These are phyloP conservation scores for Ligdia adustata DNA, from an alignment of 2,888 invertebrate genomes.

Conservation along the genomic window DNA sequence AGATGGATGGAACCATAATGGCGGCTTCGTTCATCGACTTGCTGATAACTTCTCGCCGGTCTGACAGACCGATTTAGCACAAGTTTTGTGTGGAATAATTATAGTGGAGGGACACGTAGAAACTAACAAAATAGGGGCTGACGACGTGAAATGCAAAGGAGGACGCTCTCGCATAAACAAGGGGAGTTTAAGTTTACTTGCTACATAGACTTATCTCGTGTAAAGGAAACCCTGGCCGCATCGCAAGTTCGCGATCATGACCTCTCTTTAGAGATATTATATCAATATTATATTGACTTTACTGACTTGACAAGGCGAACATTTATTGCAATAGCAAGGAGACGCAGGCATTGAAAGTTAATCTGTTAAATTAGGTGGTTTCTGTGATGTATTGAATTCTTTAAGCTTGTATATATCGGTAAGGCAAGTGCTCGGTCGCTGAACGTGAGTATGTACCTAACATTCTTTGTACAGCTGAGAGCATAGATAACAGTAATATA, in stretches of 20 bases:
- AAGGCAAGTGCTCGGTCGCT: constrained; percentile 2
- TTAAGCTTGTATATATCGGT: constrained; percentile 1
- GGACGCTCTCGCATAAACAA: constrained; percentile 77
- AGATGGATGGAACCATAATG: constrained; percentile 54
- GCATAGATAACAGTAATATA: constrained; percentile 1
- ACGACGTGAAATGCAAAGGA: constrained; percentile 81
- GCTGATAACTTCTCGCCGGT: constrained; percentile 71
- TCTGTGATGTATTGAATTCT: constrained; percentile 13
- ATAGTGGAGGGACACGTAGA: constrained; percentile 55
- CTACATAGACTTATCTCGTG: constrained; percentile 41
- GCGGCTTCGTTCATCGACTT: constrained; percentile 48
- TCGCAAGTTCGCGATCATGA: constrained; percentile 49
- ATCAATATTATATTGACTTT: constrained; percentile 53
- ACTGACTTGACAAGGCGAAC: constrained; percentile 59
- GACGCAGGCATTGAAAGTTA: constrained; percentile 9
- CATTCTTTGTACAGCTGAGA: constrained; percentile 34
- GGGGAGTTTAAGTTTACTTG: constrained; percentile 66
- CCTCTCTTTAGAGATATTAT: constrained; percentile 59
- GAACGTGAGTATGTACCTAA: constrained; percentile 13
- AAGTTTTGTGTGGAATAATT: constrained; percentile 57
- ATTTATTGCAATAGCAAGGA: constrained; percentile 9
- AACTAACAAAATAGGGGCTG: constrained; percentile 58
- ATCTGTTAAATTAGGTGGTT: constrained; percentile 16
- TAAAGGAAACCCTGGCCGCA: constrained; percentile 60
- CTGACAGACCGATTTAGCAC: constrained; percentile 57